Evolutionary conservation across 2,113 vertebrate species (phyloP).

Genomic region (Prochilodus magdalenae): DNA sequence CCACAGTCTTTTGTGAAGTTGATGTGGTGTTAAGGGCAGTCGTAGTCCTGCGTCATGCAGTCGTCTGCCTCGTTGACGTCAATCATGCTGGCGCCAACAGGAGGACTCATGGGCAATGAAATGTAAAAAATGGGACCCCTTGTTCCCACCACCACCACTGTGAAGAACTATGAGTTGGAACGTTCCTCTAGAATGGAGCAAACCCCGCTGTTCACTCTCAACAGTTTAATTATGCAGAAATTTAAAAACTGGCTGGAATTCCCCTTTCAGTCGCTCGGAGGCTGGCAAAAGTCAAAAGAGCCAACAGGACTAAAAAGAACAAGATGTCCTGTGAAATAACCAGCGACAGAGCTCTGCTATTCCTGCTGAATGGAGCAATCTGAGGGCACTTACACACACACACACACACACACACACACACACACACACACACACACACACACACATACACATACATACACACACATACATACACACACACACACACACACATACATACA

Average conservation of each 20-base stretch:
- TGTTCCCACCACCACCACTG: background rate
- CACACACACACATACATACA: constrained; percentile 25
- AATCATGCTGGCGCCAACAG: too few species aligned
- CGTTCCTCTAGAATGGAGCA: too few species aligned
- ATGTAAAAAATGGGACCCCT: too few species aligned
- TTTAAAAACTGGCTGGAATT: background rate
- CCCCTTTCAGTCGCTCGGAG: constrained; percentile 17
- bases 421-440: constrained; percentile 10
- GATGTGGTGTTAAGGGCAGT: too few species aligned
- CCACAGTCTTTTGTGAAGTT: too few species aligned
- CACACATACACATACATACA: too few species aligned
- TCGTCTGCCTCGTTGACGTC: too few species aligned
- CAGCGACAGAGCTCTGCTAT: constrained; percentile 36
- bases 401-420: constrained; percentile 24
- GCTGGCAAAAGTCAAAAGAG: constrained; percentile 41
- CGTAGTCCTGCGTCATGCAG: too few species aligned
- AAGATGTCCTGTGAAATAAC: constrained; percentile 24
- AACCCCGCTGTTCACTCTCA: too few species aligned
- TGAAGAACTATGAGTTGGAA: too few species aligned
- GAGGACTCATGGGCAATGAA: too few species aligned
- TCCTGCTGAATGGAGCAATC: constrained; percentile 31
- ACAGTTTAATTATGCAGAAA: too few species aligned
- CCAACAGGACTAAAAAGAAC: background rate
- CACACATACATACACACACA: constrained; percentile 4
- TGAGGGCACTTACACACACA: constrained; percentile 22